Base-by-base conservation (phyloP, 2,797 vertebrate genomes). In the Petrocephalus sullivani region DNA sequence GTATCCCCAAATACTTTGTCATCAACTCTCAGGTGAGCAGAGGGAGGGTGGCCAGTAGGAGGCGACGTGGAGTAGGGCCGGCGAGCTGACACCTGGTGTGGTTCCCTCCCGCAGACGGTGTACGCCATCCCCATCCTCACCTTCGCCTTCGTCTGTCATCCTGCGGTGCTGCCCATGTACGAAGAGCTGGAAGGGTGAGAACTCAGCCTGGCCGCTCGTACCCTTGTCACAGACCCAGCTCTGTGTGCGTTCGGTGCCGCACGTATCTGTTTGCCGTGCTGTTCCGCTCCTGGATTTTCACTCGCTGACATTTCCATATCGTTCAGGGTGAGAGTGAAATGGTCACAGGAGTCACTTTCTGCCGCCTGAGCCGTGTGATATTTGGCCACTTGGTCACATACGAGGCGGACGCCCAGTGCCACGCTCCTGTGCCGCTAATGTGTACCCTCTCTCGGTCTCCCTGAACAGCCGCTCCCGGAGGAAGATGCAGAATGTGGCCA, bases 121-220 rank as follows among this genome's bases (percentile, higher is more conserved):
- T 99, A 99, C 60, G 97, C 98, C 16, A 94, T 99, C 87, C 98
- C 98, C 28, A 99, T 99, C 92, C 93, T 99, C 91, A 98, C 97
- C 0, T 99, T 99, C 87, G 98, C 98, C 56, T 99, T 99, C 14
- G 98, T 99, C 89, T 99, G 98, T 91, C 98, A 99, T 92, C 98
- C 98, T 14, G 97, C 97, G 88, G 96, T 99, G 92, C 96, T 99
- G 93, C 98, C 98, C 90, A 99, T 99, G 95, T 99, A 99, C 37
- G 97, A 98, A 93, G 98, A 99, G 91, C 96, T 99, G 67, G 98
- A 98, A 95, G 94, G 96, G 98, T 99, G 93, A 95, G 94, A 93
- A 53, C 37, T 12, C 3, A 0, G 37, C 2, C n/a, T 12, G 8
- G 19, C 49, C n/a, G 9, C 87, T 21, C 9, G 37, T 75, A 33